These are phyloP conservation scores for Melangyna quadrimaculata DNA, from an alignment of 2,888 invertebrate genomes.

Conservation along the genomic window DNA sequence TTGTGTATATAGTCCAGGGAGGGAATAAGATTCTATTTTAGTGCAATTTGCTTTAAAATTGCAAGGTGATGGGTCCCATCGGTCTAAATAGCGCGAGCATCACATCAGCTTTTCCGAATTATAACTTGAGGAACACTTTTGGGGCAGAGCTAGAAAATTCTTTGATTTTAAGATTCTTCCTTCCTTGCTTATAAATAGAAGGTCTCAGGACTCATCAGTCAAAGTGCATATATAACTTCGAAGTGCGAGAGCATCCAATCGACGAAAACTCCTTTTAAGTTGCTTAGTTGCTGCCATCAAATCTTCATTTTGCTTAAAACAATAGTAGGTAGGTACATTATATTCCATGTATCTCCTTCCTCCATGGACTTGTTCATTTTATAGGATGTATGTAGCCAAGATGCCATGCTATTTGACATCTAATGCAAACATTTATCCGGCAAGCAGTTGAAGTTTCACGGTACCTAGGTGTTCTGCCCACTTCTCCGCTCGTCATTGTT, in stretches of 20 bases:
- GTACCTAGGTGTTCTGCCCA: not conserved
- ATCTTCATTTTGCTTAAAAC: constrained; percentile 17
- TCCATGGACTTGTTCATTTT: constrained; percentile 18
- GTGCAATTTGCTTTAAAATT: constrained; percentile 45
- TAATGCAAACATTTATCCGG: constrained; percentile 60
- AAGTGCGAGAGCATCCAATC: constrained; percentile 28
- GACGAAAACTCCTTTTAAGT: constrained; percentile 18
- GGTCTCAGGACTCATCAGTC: constrained; percentile 62
- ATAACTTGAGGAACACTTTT: not conserved
- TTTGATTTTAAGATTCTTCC: constrained; percentile 34
- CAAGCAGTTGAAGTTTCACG: constrained; percentile 47
- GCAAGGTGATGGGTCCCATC: constrained; percentile 43
- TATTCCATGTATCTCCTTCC: not conserved
- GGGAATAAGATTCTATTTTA: constrained; percentile 36
- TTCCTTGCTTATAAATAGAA: not conserved
- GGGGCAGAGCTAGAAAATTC: constrained; percentile 1
- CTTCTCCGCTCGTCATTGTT: constrained; percentile 16
- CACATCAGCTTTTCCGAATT: not conserved
- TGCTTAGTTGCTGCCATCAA: not conserved
- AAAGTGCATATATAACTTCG: constrained; percentile 19
- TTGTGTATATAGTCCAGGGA: not conserved
- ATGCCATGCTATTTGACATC: constrained; percentile 65
- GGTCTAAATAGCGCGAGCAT: constrained; percentile 24
- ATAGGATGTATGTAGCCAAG: constrained; percentile 37
- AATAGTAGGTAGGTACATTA: too few species aligned